phyloP scores from a whole-genome alignment of 2,113 vertebrate species.

The Alethe diademata region DNA sequence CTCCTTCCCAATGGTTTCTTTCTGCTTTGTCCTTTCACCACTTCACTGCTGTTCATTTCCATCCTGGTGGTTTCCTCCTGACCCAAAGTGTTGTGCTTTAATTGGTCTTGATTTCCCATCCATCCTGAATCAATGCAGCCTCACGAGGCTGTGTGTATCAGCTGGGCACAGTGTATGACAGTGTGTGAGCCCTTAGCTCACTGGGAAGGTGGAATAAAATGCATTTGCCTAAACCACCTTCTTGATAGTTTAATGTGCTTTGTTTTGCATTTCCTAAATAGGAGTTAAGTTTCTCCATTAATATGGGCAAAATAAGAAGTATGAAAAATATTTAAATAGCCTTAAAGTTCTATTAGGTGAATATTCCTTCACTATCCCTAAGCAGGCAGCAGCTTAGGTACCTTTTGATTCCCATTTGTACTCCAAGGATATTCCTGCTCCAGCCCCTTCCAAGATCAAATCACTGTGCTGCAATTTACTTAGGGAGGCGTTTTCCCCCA shows the following conservation, averaged over 20 bases:
- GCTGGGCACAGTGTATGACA: not conserved
- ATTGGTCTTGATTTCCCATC: not conserved
- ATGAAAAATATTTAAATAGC: not conserved
- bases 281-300: not conserved
- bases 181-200: not conserved
- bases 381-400: not conserved
- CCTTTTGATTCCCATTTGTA: not conserved
- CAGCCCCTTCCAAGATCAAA: not conserved
- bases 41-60: not conserved
- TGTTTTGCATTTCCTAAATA: not conserved
- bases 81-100: not conserved
- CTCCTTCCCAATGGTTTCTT: not conserved
- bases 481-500: not conserved
- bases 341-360: not conserved
- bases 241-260: not conserved
- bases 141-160: not conserved
- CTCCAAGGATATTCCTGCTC: not conserved
- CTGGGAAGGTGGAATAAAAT: not conserved
- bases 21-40: not conserved
- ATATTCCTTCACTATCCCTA: not conserved
- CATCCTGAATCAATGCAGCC: not conserved
- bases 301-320: not conserved
- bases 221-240: not conserved
- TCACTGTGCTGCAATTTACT: not conserved
- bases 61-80: not conserved